Conservation (phyloP, 2,888 invertebrate species). For the Hirtodrosophila trivittata region DNA sequence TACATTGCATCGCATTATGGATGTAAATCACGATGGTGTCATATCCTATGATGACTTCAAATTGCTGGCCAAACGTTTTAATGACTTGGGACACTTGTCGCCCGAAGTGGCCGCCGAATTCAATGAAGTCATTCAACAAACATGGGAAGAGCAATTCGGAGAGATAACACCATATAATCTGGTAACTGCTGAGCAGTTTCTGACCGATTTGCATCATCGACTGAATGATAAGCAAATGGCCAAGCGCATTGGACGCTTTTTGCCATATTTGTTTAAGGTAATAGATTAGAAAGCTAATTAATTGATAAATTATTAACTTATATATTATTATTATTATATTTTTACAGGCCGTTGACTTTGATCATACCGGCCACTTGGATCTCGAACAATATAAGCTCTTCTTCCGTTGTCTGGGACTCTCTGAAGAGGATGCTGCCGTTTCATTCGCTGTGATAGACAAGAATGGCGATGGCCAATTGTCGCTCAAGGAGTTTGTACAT, state of each 20-base stretch:
- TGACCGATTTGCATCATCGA: slow-evolving; percentile 92
- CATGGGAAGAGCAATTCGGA: slow-evolving; percentile 94
- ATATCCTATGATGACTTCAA: slow-evolving; percentile 92
- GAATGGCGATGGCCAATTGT: slow-evolving; percentile 91
- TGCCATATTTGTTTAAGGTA: slow-evolving; percentile 93
- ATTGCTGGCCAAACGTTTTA: slow-evolving; percentile 90
- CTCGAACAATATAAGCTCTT: slow-evolving; percentile 93
- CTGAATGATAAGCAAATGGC: slow-evolving; percentile 90
- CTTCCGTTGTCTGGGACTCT: slow-evolving; percentile 90
- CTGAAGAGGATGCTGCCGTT: slow-evolving; percentile 90
- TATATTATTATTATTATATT: neutral
- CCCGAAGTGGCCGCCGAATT: slow-evolving; percentile 89
- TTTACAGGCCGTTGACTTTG: slow-evolving; percentile 91
- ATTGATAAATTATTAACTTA: slow-evolving; percentile 1
- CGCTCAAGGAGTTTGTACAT: slow-evolving; percentile 91
- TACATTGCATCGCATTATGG: slow-evolving; percentile 91
- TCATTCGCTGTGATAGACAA: slow-evolving; percentile 91
- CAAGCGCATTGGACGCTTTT: slow-evolving; percentile 90
- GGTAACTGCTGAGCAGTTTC: slow-evolving; percentile 91
- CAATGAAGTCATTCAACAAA: slow-evolving; percentile 88
- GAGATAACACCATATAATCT: slow-evolving; percentile 92
- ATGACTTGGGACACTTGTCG: slow-evolving; percentile 89
- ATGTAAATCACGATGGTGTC: slow-evolving; percentile 93
- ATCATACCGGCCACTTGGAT: slow-evolving; percentile 90
- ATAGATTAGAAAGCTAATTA: slow-evolving; percentile 9